Percentiles rank a stretch among this genome's conserved stretches.
These are phyloP conservation scores for Cervus canadensis DNA, from an alignment of 2,113 vertebrate genomes.

Conservation along the genomic window DNA sequence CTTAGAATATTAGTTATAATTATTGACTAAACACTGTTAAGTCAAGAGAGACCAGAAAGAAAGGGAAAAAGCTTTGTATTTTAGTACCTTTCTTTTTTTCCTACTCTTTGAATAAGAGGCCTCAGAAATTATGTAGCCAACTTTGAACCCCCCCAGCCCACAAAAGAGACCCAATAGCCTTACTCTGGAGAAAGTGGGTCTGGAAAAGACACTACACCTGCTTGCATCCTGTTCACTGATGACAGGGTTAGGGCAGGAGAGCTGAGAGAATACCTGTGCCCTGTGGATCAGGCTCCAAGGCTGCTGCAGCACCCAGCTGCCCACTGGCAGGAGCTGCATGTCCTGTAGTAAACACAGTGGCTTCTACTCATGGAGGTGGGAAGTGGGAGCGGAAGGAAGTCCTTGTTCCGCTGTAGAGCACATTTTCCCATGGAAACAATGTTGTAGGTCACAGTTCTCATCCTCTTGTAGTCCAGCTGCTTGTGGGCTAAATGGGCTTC, in stretches of 20 bases:
- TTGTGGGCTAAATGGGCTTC: neutral
- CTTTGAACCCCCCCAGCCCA: neutral
- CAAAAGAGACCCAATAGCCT: neutral
- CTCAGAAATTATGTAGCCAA: neutral
- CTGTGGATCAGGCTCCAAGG: neutral
- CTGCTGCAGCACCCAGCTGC: neutral
- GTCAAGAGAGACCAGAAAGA: neutral
- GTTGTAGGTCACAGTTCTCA: neutral
- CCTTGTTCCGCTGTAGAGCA: neutral
- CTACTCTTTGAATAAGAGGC: neutral
- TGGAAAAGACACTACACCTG: neutral
- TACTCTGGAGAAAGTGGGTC: neutral
- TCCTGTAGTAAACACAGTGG: neutral
- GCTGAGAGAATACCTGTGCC: neutral
- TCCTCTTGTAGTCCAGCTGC: neutral
- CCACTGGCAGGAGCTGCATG: neutral
- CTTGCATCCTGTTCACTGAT: neutral
- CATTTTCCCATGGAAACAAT: conserved; percentile 26
- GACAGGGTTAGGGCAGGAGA: neutral
- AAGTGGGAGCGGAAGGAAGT: conserved; percentile 40
- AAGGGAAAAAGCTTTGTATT: neutral
- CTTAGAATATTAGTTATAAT: neutral
- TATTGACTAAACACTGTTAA: neutral
- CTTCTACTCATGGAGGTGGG: neutral
- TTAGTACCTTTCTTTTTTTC: neutral